Evolutionary conservation across 2,888 invertebrate genomes (phyloP), one percentile per base, ranked within the genome.

Genomic region (Apoderus coryli): DNA sequence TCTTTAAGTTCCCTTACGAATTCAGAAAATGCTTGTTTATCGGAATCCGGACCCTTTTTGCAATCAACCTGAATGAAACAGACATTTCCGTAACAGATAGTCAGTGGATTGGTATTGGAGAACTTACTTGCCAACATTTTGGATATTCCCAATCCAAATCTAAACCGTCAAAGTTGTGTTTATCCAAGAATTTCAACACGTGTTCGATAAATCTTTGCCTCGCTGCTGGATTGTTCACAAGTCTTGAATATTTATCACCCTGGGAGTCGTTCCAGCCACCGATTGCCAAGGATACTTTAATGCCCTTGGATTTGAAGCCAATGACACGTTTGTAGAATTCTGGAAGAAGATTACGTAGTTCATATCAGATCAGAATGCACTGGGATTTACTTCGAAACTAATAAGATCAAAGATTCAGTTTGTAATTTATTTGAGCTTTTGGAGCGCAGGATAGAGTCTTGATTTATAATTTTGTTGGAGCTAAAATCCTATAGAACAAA

Each of bases 221-320:
- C 0, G 82, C 73, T 2, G 67, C 53, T 0, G 81, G 73, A 50
- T 68, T 76, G 46, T 85, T 79, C 1, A 86, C 88, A 12, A 89
- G 55, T 35, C 77, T 69, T 13, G 86, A 86, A 56, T 89, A 89
- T 50, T 89, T 89, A 51, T 86, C 85, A 0, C 85, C 86, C 16
- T 74, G 76, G 0, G 88, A 90, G 55, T 92, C 88, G 50, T 88
- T 90, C 90, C 92, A 92, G 3, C 92, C 92, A n/a, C 92, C 93
- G 13, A 93, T 63, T 2, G 85, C 90, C 7, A 93, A 59, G 1
- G 81, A 72, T 0, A 89, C 84, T 54, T 89, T 92, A 19, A 86
- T 64, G 1, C 82, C 81, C 44, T 76, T 72, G 29, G 72, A 63
- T 51, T 82, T 88, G 44, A 76, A 74, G 1, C 69, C 76, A 1